These are phyloP conservation scores for Sorex fumeus DNA, from an alignment of 2,113 vertebrate genomes.

Conservation along the genomic window DNA sequence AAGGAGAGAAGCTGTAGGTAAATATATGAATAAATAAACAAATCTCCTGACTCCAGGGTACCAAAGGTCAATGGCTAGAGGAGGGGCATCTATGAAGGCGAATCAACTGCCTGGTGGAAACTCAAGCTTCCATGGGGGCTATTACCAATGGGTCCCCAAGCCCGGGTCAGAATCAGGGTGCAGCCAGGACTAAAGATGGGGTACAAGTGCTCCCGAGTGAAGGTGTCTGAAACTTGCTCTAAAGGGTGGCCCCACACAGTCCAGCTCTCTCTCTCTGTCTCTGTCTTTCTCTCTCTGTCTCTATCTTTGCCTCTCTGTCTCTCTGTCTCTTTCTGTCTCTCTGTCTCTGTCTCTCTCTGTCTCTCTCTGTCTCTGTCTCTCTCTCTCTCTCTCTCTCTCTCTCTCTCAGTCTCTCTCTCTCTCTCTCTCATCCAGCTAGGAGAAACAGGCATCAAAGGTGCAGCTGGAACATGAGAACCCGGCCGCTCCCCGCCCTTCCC, in stretches of 20 bases:
- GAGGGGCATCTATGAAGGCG: not conserved
- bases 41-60: not conserved
- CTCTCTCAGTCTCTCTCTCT: not conserved
- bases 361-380: too few relatives aligned
- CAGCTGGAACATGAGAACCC: slow-evolving; percentile 15
- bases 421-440: not conserved
- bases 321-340: too few relatives aligned
- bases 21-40: not conserved
- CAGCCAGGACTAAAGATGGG: not conserved
- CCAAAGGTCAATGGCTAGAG: not conserved
- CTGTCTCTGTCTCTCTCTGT: too few relatives aligned
- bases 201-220: too few relatives aligned
- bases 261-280: not conserved
- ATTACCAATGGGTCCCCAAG: not conserved
- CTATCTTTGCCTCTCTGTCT: too few relatives aligned
- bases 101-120: not conserved
- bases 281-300: not conserved
- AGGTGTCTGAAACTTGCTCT: not conserved
- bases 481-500: not conserved
- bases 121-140: not conserved
- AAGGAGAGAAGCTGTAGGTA: not conserved
- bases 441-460: not conserved
- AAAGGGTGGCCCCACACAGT: too few relatives aligned
- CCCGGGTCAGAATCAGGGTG: not conserved
- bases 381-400: not conserved